phyloP scores from a whole-genome alignment of 2,113 vertebrate genomes.

The Xiphias gladius region DNA sequence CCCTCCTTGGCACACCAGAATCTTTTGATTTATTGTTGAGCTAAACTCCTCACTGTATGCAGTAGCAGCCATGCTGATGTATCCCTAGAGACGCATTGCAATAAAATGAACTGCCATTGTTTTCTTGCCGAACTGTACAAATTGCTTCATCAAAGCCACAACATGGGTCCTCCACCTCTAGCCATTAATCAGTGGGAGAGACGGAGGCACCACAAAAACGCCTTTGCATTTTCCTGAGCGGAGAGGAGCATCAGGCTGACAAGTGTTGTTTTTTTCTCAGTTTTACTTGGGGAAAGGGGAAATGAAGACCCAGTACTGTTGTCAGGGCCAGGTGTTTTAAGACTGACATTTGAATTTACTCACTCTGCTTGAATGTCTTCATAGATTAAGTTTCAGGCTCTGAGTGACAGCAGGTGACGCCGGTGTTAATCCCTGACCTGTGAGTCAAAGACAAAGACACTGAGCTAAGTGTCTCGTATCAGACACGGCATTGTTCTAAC shows the following conservation, averaged over 20 bases:
- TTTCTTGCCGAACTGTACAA: slow-evolving; percentile 75
- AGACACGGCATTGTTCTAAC: slow-evolving; percentile 27
- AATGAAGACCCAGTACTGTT: slow-evolving; percentile 23
- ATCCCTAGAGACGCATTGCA: slow-evolving; percentile 70
- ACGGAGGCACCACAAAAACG: slow-evolving; percentile 20
- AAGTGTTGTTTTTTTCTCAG: slow-evolving; percentile 45
- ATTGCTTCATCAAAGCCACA: slow-evolving; percentile 80
- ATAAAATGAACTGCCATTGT: slow-evolving; percentile 78
- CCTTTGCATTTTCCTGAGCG: slow-evolving; percentile 41
- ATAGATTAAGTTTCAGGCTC: not conserved
- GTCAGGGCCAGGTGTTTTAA: not conserved
- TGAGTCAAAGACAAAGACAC: slow-evolving; percentile 24
- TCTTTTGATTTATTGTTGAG: slow-evolving; percentile 74
- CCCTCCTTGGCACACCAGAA: slow-evolving; percentile 36
- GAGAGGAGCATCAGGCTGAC: slow-evolving; percentile 53
- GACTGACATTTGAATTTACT: not conserved
- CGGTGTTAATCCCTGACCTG: slow-evolving; percentile 18
- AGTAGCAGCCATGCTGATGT: slow-evolving; percentile 56
- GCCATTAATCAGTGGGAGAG: slow-evolving; percentile 71
- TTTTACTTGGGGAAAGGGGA: slow-evolving; percentile 26
- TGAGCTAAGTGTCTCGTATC: slow-evolving; percentile 21
- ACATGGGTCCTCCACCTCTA: slow-evolving; percentile 76
- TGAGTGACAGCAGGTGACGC: not conserved
- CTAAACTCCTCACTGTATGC: slow-evolving; percentile 56
- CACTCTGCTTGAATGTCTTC: not conserved